Percentiles rank a stretch among this genome's conserved stretches.
Conservation (phyloP, 2,113 vertebrate species). For the Alouatta palliata region DNA sequence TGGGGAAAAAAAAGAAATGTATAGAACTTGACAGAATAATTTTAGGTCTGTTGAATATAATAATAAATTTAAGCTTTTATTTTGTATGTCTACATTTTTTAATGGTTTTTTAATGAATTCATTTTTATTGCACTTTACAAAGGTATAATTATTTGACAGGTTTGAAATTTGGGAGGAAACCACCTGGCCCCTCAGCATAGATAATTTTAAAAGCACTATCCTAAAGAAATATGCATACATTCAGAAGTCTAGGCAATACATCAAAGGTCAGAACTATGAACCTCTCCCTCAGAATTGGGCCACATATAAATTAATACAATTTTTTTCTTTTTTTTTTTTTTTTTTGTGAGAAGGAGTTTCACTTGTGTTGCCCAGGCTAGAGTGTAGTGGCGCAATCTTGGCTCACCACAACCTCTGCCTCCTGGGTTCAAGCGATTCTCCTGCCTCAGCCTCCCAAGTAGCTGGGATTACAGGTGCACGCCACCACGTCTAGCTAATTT, state of each 20-base stretch:
- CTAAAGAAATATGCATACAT: background rate
- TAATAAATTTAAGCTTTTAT: background rate
- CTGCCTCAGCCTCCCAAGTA: no score
- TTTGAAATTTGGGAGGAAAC: background rate
- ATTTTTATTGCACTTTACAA: background rate
- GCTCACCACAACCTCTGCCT: no score
- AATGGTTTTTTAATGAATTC: background rate
- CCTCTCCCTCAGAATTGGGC: background rate
- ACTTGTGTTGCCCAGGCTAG: no score
- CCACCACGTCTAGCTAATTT: no score
- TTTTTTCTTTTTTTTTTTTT: background rate
- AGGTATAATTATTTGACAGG: background rate
- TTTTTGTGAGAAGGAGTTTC: no score
- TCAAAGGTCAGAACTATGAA: background rate
- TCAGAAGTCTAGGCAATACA: background rate
- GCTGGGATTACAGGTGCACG: no score
- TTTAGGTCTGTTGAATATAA: background rate
- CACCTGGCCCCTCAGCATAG: background rate
- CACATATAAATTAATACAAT: background rate
- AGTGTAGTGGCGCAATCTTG: no score
- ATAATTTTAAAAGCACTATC: background rate
- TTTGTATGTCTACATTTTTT: background rate
- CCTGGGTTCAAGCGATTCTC: no score
- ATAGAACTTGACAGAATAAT: background rate
- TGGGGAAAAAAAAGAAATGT: background rate